These are phyloP conservation scores for Chlorospingus flavigularis DNA, from an alignment of 2,797 vertebrate species.

Conservation along the genomic window DNA sequence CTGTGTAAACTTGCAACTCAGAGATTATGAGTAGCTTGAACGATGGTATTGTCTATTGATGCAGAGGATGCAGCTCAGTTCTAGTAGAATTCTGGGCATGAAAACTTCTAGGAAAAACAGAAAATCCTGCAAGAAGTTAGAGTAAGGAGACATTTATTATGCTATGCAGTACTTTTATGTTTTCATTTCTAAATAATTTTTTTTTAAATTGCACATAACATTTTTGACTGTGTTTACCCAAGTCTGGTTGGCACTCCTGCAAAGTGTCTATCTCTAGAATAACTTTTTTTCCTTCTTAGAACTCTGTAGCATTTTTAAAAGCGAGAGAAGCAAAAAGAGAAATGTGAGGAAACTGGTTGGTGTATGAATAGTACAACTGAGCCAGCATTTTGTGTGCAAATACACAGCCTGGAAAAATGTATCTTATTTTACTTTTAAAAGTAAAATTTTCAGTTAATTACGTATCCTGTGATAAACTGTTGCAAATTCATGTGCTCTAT, in stretches of 20 bases:
- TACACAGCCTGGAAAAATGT: not conserved
- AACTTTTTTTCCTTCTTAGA: not conserved
- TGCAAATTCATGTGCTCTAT: not conserved
- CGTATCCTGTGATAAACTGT: not conserved
- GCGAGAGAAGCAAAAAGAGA: not conserved
- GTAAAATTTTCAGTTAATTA: not conserved
- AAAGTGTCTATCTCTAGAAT: not conserved
- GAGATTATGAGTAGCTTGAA: conserved; percentile 41
- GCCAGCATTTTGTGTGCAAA: not conserved
- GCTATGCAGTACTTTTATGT: not conserved
- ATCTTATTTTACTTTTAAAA: not conserved
- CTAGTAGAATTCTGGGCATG: conserved; percentile 14
- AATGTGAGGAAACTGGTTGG: not conserved
- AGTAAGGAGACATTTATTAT: conserved; percentile 27
- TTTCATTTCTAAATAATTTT: conserved; percentile 15
- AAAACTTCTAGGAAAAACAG: conserved; percentile 59
- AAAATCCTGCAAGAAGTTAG: conserved; percentile 38
- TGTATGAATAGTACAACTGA: not conserved
- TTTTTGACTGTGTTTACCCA: conserved; percentile 24
- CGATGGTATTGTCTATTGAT: conserved; percentile 55
- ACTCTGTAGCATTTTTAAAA: not conserved
- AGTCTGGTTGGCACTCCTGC: not conserved
- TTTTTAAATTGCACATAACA: not conserved
- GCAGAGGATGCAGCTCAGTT: not conserved
- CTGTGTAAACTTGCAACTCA: not conserved